These are phyloP conservation scores for Cynopterus brachyotis DNA, from an alignment of 2,113 vertebrate species.

Conservation along the genomic window DNA sequence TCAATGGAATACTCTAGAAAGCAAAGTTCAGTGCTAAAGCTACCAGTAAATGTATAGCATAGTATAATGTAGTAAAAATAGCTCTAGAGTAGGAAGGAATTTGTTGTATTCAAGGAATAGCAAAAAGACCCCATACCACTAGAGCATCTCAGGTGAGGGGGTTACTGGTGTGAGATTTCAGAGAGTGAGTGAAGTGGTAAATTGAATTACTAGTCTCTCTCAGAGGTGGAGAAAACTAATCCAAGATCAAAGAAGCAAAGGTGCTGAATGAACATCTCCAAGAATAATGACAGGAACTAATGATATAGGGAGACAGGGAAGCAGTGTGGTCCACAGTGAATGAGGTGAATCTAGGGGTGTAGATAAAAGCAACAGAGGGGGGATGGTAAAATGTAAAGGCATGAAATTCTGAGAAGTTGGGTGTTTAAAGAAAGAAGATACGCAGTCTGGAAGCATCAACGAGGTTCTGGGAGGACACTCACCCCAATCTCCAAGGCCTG, in stretches of 20 bases:
- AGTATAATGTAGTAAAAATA: background rate
- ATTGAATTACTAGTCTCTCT: background rate
- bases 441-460: background rate
- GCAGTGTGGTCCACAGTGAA: background rate
- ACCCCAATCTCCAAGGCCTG: background rate
- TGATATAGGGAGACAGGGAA: background rate
- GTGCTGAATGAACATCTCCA: background rate
- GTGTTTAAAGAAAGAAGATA: background rate
- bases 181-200: background rate
- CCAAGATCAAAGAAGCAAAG: background rate
- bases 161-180: background rate
- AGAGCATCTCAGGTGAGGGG: background rate
- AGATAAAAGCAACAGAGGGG: background rate
- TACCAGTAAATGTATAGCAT: background rate
- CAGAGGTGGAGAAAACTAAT: background rate
- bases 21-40: background rate
- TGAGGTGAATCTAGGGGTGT: rapidly evolving
- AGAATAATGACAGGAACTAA: background rate
- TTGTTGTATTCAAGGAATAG: background rate
- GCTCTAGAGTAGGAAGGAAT: background rate
- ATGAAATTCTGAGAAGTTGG: background rate
- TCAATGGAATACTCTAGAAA: slow-evolving; percentile 13
- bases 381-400: background rate
- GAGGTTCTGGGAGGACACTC: background rate
- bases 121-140: background rate